Conservation (phyloP, 2,113 vertebrate species). For the Alaudala cheleensis region DNA sequence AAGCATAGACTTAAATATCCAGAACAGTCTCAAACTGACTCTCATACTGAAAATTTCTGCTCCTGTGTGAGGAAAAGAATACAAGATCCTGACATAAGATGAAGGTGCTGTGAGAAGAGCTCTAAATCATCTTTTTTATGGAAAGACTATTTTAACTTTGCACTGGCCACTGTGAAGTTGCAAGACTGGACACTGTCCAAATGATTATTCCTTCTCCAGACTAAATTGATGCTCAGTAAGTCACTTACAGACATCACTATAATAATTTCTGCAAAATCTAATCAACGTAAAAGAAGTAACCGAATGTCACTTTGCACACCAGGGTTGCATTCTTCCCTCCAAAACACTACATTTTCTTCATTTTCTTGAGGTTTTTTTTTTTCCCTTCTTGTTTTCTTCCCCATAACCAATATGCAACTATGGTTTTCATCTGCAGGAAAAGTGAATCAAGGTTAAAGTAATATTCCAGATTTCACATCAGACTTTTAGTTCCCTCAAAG, state of each 20-base stretch:
- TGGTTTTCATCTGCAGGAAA: neutral
- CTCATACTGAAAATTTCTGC: neutral
- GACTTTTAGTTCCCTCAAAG: constrained; percentile 14
- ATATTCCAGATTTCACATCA: neutral
- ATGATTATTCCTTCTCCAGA: neutral
- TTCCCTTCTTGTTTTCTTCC: accelerated
- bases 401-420: neutral
- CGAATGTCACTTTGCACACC: neutral
- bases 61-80: neutral
- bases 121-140: neutral
- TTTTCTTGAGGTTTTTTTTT: accelerated
- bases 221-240: neutral
- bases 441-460: neutral
- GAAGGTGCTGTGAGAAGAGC: neutral
- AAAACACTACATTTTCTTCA: neutral
- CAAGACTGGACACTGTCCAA: neutral
- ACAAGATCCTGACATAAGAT: neutral
- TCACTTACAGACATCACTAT: neutral
- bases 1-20: neutral
- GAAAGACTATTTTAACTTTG: neutral
- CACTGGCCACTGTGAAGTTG: neutral
- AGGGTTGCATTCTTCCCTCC: neutral
- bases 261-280: neutral
- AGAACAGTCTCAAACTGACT: neutral
- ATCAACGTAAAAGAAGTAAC: neutral